Conservation (phyloP, 2,888 invertebrate species). For the Agrotis puta region DNA sequence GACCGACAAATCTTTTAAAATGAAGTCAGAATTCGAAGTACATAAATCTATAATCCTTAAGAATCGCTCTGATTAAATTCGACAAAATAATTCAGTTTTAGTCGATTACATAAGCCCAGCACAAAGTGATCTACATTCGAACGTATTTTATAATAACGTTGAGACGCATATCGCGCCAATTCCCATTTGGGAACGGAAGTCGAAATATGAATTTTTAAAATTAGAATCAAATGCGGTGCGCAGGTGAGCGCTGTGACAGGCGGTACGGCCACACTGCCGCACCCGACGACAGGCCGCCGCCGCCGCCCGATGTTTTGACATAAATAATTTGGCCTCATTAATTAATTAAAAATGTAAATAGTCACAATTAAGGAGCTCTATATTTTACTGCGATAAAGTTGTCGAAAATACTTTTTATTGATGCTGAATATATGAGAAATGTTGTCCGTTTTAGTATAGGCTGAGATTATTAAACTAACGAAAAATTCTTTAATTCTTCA, state of each 20-base stretch:
- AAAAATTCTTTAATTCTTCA: neutral
- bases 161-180: constrained; percentile 83
- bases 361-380: constrained; percentile 61
- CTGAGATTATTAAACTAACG: neutral
- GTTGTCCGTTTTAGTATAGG: neutral
- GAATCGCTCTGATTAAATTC: constrained; percentile 1
- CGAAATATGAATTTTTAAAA: constrained; percentile 89
- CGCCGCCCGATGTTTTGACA: constrained; percentile 70
- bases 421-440: constrained; percentile 18
- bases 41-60: neutral
- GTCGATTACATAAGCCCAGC: constrained; percentile 50
- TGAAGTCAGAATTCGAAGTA: neutral
- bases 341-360: constrained; percentile 74
- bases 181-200: constrained; percentile 89
- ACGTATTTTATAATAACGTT: constrained; percentile 65
- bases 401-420: constrained; percentile 21
- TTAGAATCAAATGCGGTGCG: constrained; percentile 84
- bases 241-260: constrained; percentile 87
- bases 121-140: constrained; percentile 58
- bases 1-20: neutral
- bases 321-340: constrained; percentile 77
- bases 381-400: constrained; percentile 40
- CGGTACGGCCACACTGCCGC: constrained; percentile 21
- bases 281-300: constrained; percentile 68
- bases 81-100: constrained; percentile 33